Conservation (phyloP, 2,797 vertebrate genomes). For the Xyrichtys novacula region DNA sequence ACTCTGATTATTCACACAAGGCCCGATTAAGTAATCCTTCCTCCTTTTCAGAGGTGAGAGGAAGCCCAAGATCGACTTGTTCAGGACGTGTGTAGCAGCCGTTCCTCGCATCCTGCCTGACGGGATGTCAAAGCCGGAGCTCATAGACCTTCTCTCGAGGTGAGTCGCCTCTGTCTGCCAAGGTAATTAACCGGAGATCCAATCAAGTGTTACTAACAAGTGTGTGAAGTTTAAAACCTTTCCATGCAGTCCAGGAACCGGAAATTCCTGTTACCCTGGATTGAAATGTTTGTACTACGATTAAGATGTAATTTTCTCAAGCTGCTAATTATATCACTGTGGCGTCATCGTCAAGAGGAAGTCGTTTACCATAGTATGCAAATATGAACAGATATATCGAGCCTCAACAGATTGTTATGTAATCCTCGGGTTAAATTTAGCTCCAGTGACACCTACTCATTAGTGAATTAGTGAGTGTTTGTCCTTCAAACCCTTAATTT, state of each 20-base stretch:
- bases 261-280: slow-evolving; percentile 2
- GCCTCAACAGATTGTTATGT: too few species aligned
- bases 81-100: slow-evolving; percentile 96
- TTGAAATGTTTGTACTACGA: not conserved
- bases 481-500: not conserved
- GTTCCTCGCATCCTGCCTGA: slow-evolving; percentile 97
- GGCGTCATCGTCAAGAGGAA: not conserved
- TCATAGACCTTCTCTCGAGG: slow-evolving; percentile 89
- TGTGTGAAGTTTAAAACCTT: slow-evolving; percentile 15
- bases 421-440: not conserved
- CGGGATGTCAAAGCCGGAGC: slow-evolving; percentile 97
- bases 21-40: not conserved
- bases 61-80: slow-evolving; percentile 98
- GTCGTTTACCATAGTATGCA: not conserved
- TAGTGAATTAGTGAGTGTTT: too few species aligned
- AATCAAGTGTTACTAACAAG: slow-evolving; percentile 46
- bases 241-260: not conserved
- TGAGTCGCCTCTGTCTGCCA: slow-evolving; percentile 40
- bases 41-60: slow-evolving; percentile 90
- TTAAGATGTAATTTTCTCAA: not conserved
- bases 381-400: not conserved
- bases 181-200: not conserved
- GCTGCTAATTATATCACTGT: not conserved
- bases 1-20: not conserved
- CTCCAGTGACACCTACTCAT: not conserved